These are phyloP conservation scores for Polia nebulosa DNA, from an alignment of 2,888 invertebrate species.

Conservation along the genomic window DNA sequence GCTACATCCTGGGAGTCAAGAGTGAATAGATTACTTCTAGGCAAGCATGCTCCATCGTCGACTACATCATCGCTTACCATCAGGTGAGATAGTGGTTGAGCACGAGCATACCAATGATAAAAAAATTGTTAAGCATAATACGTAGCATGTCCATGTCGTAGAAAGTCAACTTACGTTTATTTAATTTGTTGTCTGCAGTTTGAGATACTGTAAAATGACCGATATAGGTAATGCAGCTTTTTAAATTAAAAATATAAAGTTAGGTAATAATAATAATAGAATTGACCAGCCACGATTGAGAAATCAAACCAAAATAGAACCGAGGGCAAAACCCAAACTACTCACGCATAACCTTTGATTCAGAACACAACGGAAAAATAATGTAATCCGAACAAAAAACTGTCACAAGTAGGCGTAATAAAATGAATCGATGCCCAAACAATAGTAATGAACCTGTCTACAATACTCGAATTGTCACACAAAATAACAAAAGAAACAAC, in stretches of 20 bases:
- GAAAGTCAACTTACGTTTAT: too few relatives aligned
- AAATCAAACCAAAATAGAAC: slow-evolving; percentile 27
- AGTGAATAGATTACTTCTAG: too few relatives aligned
- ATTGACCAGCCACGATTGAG: slow-evolving; percentile 23
- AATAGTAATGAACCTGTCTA: slow-evolving; percentile 71
- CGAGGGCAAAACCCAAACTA: slow-evolving; percentile 47
- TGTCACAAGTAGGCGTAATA: slow-evolving; percentile 69
- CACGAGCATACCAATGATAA: too few relatives aligned
- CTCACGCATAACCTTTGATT: slow-evolving; percentile 51
- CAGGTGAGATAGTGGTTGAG: too few relatives aligned
- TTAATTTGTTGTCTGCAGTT: too few relatives aligned
- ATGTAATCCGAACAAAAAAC: slow-evolving; percentile 46
- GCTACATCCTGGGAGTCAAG: too few relatives aligned
- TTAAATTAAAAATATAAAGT: not conserved
- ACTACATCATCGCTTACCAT: too few relatives aligned
- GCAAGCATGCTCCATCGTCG: too few relatives aligned
- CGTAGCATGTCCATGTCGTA: too few relatives aligned
- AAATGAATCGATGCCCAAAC: slow-evolving; percentile 66
- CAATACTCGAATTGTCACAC: slow-evolving; percentile 79
- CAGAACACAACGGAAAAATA: slow-evolving; percentile 37
- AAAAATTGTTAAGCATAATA: too few relatives aligned
- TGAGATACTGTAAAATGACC: not conserved
- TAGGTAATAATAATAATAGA: slow-evolving; percentile 4
- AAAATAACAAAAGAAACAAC: slow-evolving; percentile 80
- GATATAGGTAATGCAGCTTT: not conserved